Conservation (phyloP, 2,113 vertebrate genomes). For the Cephalopholis sonnerati region DNA sequence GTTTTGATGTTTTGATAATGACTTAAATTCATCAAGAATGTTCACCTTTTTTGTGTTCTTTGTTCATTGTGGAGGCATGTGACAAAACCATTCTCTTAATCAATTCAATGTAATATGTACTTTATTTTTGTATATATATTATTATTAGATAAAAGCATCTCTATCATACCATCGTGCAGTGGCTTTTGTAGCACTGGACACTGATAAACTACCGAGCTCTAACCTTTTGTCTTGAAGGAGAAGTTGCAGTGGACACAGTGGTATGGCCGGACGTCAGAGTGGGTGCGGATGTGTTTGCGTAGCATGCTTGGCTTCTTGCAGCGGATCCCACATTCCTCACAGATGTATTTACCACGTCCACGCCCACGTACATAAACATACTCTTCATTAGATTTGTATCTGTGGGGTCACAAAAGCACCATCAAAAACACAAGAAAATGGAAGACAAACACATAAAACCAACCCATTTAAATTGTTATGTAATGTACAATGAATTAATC, state of each 20-base stretch:
- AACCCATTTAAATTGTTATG: background rate
- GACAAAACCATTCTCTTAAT: too few relatives aligned
- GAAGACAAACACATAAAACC: background rate
- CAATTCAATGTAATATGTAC: too few relatives aligned
- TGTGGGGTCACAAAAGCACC: slow-evolving; percentile 62
- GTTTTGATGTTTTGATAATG: too few relatives aligned
- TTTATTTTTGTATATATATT: too few relatives aligned
- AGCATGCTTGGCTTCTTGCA: slow-evolving; percentile 99
- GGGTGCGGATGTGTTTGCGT: slow-evolving; percentile 98
- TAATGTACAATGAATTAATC: background rate
- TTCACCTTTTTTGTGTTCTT: too few relatives aligned
- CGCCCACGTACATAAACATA: slow-evolving; percentile 98
- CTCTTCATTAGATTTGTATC: slow-evolving; percentile 98
- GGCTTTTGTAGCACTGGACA: background rate
- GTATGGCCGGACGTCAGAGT: slow-evolving; percentile 97
- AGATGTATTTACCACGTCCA: slow-evolving; percentile 98
- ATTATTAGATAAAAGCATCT: background rate
- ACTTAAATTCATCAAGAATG: too few relatives aligned
- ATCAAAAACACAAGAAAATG: background rate
- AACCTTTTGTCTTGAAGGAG: slow-evolving; percentile 99
- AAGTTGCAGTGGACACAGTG: slow-evolving; percentile 98
- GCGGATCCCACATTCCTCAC: slow-evolving; percentile 98
- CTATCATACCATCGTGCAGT: background rate
- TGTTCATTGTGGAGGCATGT: too few relatives aligned
- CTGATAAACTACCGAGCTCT: slow-evolving; percentile 2